A percentile compares a stretch with the other conserved stretches of the same genome.
Conservation (phyloP, 2,797 vertebrate genomes). For the Xenopus petersii region DNA sequence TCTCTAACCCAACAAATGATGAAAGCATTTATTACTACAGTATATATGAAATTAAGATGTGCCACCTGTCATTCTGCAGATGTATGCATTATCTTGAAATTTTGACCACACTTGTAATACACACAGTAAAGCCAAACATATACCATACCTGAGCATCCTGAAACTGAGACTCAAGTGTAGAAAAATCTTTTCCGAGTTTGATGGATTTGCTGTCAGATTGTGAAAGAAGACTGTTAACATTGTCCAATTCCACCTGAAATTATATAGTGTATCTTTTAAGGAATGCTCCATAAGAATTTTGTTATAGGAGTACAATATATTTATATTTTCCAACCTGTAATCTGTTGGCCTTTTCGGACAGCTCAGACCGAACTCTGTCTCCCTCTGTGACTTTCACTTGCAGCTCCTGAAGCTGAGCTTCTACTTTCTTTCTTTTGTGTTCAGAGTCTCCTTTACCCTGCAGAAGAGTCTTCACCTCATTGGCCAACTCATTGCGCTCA, state of each 20-base stretch:
- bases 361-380: conserved; percentile 78
- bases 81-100: too few species aligned
- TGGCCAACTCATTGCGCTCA: conserved; percentile 85
- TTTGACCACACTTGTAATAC: too few species aligned
- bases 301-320: neutral
- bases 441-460: conserved; percentile 89
- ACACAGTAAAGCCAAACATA: too few species aligned
- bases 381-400: conserved; percentile 85
- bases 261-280: neutral
- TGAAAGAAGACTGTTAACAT: conserved; percentile 73
- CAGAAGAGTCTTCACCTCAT: conserved; percentile 85
- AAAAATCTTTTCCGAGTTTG: conserved; percentile 89
- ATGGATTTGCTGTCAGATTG: conserved; percentile 90
- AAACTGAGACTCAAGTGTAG: conserved; percentile 88
- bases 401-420: conserved; percentile 84
- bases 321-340: conserved; percentile 73
- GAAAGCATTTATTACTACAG: too few species aligned
- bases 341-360: conserved; percentile 79
- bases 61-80: too few species aligned
- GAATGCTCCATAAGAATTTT: neutral
- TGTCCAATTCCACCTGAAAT: conserved; percentile 86
- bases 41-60: too few species aligned
- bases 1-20: too few species aligned
- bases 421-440: conserved; percentile 89
- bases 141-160: conserved; percentile 86